phyloP scores from a whole-genome alignment of 2,888 invertebrate genomes.

The Physocephala rufipes region DNA sequence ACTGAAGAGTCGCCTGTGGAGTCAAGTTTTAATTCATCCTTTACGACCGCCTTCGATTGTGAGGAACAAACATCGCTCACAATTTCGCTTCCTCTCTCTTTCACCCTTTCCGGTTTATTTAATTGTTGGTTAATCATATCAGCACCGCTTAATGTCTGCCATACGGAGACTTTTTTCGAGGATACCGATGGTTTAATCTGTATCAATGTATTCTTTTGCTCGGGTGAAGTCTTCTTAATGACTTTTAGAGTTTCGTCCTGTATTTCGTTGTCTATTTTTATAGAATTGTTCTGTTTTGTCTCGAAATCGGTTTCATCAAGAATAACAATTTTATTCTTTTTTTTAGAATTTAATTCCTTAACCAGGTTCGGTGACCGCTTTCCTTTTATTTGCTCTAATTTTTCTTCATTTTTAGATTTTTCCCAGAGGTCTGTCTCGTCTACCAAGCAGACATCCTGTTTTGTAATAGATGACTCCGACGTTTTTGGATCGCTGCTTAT shows the following conservation, averaged over 20 bases:
- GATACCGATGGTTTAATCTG: conserved; percentile 24
- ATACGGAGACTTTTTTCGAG: conserved; percentile 38
- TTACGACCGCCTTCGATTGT: conserved; percentile 38
- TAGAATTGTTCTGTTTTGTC: not conserved
- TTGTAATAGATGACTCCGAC: not conserved
- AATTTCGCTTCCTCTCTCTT: conserved; percentile 36
- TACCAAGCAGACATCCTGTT: not conserved
- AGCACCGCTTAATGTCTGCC: conserved; percentile 48
- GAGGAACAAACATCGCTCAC: conserved; percentile 35
- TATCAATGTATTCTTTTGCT: conserved; percentile 10
- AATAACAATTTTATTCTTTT: not conserved
- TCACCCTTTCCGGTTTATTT: conserved; percentile 38
- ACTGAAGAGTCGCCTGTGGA: conserved; percentile 48
- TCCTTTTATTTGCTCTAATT: conserved; percentile 21
- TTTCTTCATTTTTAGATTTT: conserved; percentile 6
- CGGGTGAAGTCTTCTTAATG: conserved; percentile 39
- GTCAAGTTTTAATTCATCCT: conserved; percentile 27
- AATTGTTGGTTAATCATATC: conserved; percentile 44
- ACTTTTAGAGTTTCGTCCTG: conserved; percentile 28
- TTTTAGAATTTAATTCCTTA: not conserved
- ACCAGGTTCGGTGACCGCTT: conserved; percentile 24
- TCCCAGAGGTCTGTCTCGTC: conserved; percentile 19
- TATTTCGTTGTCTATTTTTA: conserved; percentile 15
- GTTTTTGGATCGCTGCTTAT: not conserved
- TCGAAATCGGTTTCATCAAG: not conserved